Base-by-base conservation (phyloP, 92 coral and sea anemone genomes). In the Porites cylindrica region DNA sequence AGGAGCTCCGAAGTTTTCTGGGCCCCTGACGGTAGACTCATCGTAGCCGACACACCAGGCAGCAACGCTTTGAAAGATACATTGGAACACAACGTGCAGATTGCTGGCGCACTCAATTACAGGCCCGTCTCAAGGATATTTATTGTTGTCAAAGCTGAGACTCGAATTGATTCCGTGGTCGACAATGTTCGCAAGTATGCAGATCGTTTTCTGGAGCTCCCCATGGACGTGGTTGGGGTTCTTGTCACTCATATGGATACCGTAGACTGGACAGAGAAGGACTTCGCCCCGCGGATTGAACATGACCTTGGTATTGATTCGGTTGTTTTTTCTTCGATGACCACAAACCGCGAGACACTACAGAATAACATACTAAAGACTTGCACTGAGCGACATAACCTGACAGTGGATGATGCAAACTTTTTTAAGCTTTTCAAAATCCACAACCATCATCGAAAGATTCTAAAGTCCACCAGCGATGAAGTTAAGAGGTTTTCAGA, bases 241-340 rank as follows among this genome's bases (percentile, higher is more conserved):
- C 91, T 88, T 51, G 91, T 88, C 79, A 88, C 91, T 51, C 91
- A 88, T 38, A 88, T 88, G 91, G 91, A 88, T 21, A 66, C 10
- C 38, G 91, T 88, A 7, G 89, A 76, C 62, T 82, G 88, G 91
- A 64, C 26, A 10, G 78, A 82, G 83, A 1, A 18, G 51, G 84
- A 88, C 1, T 60, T 88, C 61, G 62, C 59, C 18, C 10, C 84
- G 50, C 75, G 56, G 18, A 65, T 88, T 56, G 51, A 75, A 6
- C 83, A 83, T 14, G 91, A 88, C 64, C 83, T 83, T 23, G 91
- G 91, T 74, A 88, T 88, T 9, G 78, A 83, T 24, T 64, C 84
- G 50, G 89, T 82, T 74, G 91, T 74, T 77, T 61, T 88, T 81
- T 88, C 91, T 63, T 8, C 80, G 14, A 79, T 78, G 10, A 68